Percentiles rank a stretch among this genome's conserved stretches.
These are phyloP conservation scores for Cotesia glomerata DNA, from an alignment of 1,140 invertebrate genomes.

Conservation along the genomic window DNA sequence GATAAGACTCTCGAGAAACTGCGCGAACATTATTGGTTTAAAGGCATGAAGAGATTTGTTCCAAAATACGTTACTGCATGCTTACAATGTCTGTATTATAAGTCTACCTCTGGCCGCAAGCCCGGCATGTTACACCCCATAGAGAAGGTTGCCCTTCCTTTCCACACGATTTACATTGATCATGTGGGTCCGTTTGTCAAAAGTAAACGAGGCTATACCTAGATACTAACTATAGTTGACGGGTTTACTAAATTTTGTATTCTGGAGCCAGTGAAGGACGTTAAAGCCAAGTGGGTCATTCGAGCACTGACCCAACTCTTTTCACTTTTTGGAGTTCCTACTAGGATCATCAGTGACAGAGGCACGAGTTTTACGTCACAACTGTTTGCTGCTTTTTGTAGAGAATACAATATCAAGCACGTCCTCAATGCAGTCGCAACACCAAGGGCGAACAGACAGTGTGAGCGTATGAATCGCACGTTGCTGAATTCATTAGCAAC, in stretches of 20 bases:
- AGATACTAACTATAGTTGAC: slow-evolving; percentile 38
- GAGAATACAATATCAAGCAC: slow-evolving; percentile 42
- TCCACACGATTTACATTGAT: slow-evolving; percentile 48
- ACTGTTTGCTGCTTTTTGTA: slow-evolving; percentile 37
- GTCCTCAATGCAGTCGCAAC: slow-evolving; percentile 44
- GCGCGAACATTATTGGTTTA: slow-evolving; percentile 42
- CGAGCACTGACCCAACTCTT: slow-evolving; percentile 26
- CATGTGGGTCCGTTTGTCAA: slow-evolving; percentile 41
- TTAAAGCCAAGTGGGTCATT: slow-evolving; percentile 33
- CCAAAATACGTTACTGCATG: slow-evolving; percentile 35
- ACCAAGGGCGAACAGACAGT: slow-evolving; percentile 42
- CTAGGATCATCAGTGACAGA: slow-evolving; percentile 43
- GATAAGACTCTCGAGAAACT: slow-evolving; percentile 41
- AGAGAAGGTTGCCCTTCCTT: slow-evolving; percentile 40
- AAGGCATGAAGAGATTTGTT: slow-evolving; percentile 35
- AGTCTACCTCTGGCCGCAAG: slow-evolving; percentile 20
- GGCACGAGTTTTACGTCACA: slow-evolving; percentile 45
- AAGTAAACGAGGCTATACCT: slow-evolving; percentile 34
- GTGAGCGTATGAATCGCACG: background rate
- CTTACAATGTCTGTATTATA: slow-evolving; percentile 34
- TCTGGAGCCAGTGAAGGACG: slow-evolving; percentile 41
- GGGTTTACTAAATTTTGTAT: slow-evolving; percentile 47
- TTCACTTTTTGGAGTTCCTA: slow-evolving; percentile 36
- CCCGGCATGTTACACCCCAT: slow-evolving; percentile 39
- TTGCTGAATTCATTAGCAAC: background rate